A percentile compares a stretch with the other conserved stretches of the same genome.
Conservation (phyloP, 2,888 invertebrate species). For the Pollenia griseotomentosa region DNA sequence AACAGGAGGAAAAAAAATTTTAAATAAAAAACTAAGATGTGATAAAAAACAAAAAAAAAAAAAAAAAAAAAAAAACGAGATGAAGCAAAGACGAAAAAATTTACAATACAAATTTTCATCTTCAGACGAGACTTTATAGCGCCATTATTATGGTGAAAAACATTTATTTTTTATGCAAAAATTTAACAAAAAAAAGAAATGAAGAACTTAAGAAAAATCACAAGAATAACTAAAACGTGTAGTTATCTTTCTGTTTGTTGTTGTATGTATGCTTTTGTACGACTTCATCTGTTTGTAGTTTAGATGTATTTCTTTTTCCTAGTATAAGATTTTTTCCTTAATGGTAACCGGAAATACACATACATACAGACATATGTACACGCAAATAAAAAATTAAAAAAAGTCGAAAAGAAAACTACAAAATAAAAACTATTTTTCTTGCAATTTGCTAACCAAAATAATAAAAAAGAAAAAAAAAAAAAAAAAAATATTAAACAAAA, state of each 20-base stretch:
- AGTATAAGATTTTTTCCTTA: constrained; percentile 33
- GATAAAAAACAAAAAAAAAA: constrained; percentile 45
- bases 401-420: not conserved
- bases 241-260: constrained; percentile 18
- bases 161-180: constrained; percentile 63
- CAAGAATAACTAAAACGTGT: constrained; percentile 46
- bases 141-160: constrained; percentile 61
- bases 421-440: constrained; percentile 39
- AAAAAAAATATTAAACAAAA: constrained; percentile 19
- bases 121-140: constrained; percentile 69
- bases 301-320: constrained; percentile 20
- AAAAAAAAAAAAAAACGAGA: constrained; percentile 49
- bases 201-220: constrained; percentile 33
- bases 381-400: not conserved
- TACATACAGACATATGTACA: not conserved
- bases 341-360: constrained; percentile 40
- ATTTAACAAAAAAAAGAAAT: constrained; percentile 53
- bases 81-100: constrained; percentile 48
- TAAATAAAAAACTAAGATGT: constrained; percentile 31
- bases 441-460: constrained; percentile 52
- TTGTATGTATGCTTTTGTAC: not conserved
- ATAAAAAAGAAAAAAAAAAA: constrained; percentile 35
- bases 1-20: constrained; percentile 19
- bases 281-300: not conserved
- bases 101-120: constrained; percentile 64